Evolutionary conservation across 1,140 invertebrate genomes (phyloP).

Genomic region (Tachypleus tridentatus): DNA sequence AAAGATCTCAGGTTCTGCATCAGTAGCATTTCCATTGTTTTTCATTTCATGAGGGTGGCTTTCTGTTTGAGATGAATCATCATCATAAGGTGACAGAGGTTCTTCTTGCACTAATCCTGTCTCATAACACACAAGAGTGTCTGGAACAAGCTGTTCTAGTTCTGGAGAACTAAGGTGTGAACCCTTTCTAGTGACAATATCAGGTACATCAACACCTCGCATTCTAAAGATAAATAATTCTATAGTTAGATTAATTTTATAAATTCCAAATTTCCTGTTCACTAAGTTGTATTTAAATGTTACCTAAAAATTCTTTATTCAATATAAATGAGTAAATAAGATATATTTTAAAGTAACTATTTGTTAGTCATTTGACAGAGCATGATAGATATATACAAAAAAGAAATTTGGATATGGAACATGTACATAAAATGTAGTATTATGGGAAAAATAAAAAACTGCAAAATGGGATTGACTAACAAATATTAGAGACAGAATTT

Average conservation of each 20-base stretch:
- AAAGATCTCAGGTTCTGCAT: conserved; percentile 26
- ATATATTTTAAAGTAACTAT: too few species aligned
- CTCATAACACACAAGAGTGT: conserved; percentile 1
- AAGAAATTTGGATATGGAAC: too few species aligned
- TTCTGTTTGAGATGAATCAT: conserved; percentile 41
- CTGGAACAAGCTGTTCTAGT: conserved; percentile 6
- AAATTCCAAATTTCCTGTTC: not conserved
- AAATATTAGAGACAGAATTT: too few species aligned
- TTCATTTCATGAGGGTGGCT: conserved; percentile 1
- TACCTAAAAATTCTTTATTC: too few species aligned
- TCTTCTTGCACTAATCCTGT: conserved; percentile 6
- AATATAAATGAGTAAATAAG: not conserved
- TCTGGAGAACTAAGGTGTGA: conserved; percentile 19
- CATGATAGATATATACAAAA: too few species aligned
- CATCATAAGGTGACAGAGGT: conserved; percentile 49
- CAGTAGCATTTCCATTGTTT: conserved; percentile 31
- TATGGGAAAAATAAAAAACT: too few species aligned
- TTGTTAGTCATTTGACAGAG: too few species aligned
- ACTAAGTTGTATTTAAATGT: too few species aligned
- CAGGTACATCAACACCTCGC: not conserved
- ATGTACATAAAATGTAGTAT: too few species aligned
- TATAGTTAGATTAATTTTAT: not conserved
- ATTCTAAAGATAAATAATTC: not conserved
- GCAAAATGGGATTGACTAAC: too few species aligned
- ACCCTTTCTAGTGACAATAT: conserved; percentile 5